These are phyloP conservation scores for Protobothrops flavoviridis DNA, from an alignment of 2,113 vertebrate species.

Conservation along the genomic window DNA sequence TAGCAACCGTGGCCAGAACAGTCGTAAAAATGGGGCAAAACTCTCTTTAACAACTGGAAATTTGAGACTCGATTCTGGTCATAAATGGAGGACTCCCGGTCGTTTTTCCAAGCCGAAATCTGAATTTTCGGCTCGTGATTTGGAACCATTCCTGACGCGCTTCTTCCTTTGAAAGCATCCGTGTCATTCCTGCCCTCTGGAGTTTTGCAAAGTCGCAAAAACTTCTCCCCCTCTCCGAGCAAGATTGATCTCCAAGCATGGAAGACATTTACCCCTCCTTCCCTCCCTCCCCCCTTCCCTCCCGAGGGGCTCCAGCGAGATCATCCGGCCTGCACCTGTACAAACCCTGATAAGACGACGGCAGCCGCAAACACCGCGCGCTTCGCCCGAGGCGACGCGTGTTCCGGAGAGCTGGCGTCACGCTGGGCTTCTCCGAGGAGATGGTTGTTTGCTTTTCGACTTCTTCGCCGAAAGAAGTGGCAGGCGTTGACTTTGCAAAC, in stretches of 20 bases:
- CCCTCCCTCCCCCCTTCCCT: no score
- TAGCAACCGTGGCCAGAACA: neutral
- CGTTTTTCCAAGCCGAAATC: no score
- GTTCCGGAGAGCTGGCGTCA: neutral
- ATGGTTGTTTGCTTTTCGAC: conserved; percentile 51
- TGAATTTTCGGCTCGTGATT: no score
- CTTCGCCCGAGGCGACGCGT: conserved; percentile 21
- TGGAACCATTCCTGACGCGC: no score
- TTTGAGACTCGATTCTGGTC: no score
- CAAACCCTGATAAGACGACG: conserved; percentile 65
- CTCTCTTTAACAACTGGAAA: neutral
- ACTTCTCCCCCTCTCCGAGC: no score
- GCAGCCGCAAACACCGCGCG: neutral
- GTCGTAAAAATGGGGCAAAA: neutral
- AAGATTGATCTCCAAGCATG: no score
- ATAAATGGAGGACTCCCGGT: no score
- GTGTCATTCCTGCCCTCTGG: no score
- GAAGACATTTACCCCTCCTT: no score
- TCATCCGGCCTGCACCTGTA: conserved; percentile 34
- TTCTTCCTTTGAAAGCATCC: no score
- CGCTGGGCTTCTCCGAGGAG: conserved; percentile 22
- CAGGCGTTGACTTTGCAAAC: conserved; percentile 49
- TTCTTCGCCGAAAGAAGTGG: conserved; percentile 37
- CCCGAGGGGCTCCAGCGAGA: neutral
- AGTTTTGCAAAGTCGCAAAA: no score